A percentile compares a stretch with the other conserved stretches of the same genome.
Evolutionary conservation across 2,888 invertebrate species (phyloP).

Genomic region (Bembecia ichneumoniformis): DNA sequence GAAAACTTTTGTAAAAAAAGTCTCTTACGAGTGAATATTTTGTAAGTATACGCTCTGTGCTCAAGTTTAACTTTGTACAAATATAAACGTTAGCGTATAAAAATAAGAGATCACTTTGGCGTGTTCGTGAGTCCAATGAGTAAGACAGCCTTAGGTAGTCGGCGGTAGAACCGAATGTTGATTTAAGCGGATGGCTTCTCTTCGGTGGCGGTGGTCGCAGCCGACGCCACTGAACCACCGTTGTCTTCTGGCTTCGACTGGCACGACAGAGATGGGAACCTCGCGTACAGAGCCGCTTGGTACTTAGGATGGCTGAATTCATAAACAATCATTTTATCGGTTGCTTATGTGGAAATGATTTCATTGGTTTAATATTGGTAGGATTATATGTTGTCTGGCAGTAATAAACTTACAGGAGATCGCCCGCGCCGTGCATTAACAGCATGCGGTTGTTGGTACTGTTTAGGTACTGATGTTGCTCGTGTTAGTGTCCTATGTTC

Average conservation of each 20-base stretch:
- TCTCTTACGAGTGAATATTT: conserved; percentile 41
- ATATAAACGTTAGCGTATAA: conserved; percentile 59
- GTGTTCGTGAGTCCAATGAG: conserved; percentile 40
- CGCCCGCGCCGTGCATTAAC: too few relatives aligned
- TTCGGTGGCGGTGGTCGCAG: conserved; percentile 76
- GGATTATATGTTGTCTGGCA: too few relatives aligned
- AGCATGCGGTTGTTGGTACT: too few relatives aligned
- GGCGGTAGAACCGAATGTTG: conserved; percentile 13
- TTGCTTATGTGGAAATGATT: too few relatives aligned
- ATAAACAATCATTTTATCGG: conserved; percentile 5
- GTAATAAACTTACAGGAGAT: too few relatives aligned
- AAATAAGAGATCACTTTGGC: conserved; percentile 62
- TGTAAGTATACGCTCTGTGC: conserved; percentile 56
- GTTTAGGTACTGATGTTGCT: too few relatives aligned
- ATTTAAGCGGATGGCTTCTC: conserved; percentile 77
- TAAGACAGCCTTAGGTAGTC: conserved; percentile 7
- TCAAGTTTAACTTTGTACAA: conserved; percentile 62
- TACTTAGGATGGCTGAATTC: conserved; percentile 82
- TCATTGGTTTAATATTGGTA: too few relatives aligned
- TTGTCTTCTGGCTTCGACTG: conserved; percentile 74
- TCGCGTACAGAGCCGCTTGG: conserved; percentile 80
- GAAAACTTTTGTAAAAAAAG: conserved; percentile 12
- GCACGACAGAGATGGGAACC: conserved; percentile 83
- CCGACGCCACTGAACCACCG: conserved; percentile 77
- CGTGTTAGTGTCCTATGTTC: too few relatives aligned